Evolutionary conservation across 2,113 vertebrate species (phyloP), one percentile per base, ranked within the genome.

Genomic region (Trachemys scripta): DNA sequence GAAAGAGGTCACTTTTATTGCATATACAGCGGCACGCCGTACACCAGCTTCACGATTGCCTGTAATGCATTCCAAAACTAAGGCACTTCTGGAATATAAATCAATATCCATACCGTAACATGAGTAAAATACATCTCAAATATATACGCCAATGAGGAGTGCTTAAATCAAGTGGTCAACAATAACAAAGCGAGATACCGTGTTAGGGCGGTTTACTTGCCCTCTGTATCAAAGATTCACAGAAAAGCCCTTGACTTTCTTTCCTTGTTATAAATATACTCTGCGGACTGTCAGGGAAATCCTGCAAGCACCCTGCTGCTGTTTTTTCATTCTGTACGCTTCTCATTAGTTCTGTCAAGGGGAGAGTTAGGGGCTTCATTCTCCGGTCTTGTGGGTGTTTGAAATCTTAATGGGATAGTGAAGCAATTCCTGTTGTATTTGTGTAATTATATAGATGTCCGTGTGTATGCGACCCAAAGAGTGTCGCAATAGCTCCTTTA

Each of bases 11-110:
- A 24, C 14, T 84, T 79, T 47, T 51, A 56, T 56, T 12, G 13
- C 54, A 35, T 29, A 62, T 0, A 0, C 53, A 22, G 24, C 72
- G 72, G 45, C 54, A 38, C 20, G 17, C 10, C 13, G 22, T 3
- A 54, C 31, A 81, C 22, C 50, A 81, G 49, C 45, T 69, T 72
- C 51, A 59, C 0, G 35, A 16, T 16, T 35, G 62, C 35, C 3
- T n/a, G 35, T 9, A 69, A 19, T 69, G 16, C 35, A 69, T n/a
- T 69, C 35, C 35, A n/a, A n/a, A 69, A 35, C 35, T 19, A 19
- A 69, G 62, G 8, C 35, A 69, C 35, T 69, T 69, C 62, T n/a
- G 62, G 62, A n/a, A 35, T 20, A 69, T 69, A 69, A n/a, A 69
- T 69, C 62, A 69, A 53, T 85, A 45, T 90, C 47, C 69, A n/a